Conservation (phyloP, 2,797 vertebrate genomes). For the Sebastes dallii region DNA sequence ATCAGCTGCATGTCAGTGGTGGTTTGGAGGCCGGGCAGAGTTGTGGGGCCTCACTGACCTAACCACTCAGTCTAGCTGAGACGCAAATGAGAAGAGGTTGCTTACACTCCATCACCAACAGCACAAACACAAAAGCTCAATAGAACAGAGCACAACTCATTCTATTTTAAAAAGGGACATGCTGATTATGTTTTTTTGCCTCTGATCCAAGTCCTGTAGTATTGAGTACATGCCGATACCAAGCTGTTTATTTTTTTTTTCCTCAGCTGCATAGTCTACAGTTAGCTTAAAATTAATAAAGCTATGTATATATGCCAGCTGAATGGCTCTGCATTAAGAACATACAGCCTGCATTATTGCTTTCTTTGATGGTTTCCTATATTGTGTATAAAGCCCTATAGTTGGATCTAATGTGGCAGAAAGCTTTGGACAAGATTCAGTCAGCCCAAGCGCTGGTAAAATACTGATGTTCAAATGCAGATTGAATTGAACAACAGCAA, state of each 20-base stretch:
- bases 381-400: background rate
- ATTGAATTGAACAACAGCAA: background rate
- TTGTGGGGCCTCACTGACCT: constrained; percentile 56
- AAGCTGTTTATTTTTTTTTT: background rate
- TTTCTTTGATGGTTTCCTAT: background rate
- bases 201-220: background rate
- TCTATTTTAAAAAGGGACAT: background rate
- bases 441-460: background rate
- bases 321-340: background rate
- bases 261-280: background rate
- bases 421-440: background rate
- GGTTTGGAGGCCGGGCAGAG: constrained; percentile 80
- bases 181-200: background rate
- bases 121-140: constrained; percentile 3
- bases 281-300: background rate
- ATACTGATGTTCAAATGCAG: background rate
- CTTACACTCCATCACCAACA: constrained; percentile 25
- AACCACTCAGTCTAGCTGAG: constrained; percentile 42
- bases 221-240: background rate
- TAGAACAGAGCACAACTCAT: background rate
- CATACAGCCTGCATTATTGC: background rate
- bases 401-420: background rate
- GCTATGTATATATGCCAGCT: background rate
- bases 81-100: constrained; percentile 44
- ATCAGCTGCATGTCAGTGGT: constrained; percentile 92